phyloP scores from a whole-genome alignment of 2,888 invertebrate genomes.

The Polymixis flavicincta region DNA sequence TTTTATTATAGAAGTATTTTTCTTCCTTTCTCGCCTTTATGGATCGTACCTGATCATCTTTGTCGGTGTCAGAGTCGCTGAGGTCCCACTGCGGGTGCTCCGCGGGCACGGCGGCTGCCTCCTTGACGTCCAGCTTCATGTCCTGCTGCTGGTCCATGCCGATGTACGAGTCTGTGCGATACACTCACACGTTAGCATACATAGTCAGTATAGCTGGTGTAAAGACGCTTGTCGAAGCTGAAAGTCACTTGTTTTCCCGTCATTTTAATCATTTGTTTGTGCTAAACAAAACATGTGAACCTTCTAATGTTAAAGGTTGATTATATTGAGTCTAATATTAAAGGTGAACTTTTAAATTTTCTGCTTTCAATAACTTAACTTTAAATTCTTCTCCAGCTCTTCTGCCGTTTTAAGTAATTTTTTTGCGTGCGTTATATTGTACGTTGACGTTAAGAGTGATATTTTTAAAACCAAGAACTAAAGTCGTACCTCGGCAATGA shows the following conservation, averaged over 20 bases:
- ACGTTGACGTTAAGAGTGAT: too few relatives aligned
- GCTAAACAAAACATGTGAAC: background rate
- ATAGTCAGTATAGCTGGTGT: background rate
- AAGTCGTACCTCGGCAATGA: too few relatives aligned
- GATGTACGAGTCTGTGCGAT: constrained; percentile 96
- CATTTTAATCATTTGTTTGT: background rate
- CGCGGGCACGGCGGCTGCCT: constrained; percentile 97
- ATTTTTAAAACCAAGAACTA: too few relatives aligned
- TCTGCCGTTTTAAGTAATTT: too few relatives aligned
- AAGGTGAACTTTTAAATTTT: too few relatives aligned
- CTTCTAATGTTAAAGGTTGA: too few relatives aligned
- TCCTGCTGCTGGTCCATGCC: constrained; percentile 99
- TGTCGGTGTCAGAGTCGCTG: constrained; percentile 96
- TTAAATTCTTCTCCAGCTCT: too few relatives aligned
- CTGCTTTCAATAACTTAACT: too few relatives aligned
- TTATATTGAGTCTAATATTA: too few relatives aligned
- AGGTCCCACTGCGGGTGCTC: constrained; percentile 99
- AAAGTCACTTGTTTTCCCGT: background rate
- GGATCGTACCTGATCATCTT: constrained; percentile 87
- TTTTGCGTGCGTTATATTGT: too few relatives aligned
- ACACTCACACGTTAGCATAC: constrained; percentile 1
- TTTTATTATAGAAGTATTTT: too few relatives aligned
- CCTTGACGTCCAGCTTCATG: constrained; percentile 99
- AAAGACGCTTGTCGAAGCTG: background rate
- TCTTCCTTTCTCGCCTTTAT: background rate